A percentile compares a stretch with the other conserved stretches of the same genome.
Evolutionary conservation across 2,113 vertebrate genomes (phyloP).

Genomic region (Pomatostomus ruficeps): DNA sequence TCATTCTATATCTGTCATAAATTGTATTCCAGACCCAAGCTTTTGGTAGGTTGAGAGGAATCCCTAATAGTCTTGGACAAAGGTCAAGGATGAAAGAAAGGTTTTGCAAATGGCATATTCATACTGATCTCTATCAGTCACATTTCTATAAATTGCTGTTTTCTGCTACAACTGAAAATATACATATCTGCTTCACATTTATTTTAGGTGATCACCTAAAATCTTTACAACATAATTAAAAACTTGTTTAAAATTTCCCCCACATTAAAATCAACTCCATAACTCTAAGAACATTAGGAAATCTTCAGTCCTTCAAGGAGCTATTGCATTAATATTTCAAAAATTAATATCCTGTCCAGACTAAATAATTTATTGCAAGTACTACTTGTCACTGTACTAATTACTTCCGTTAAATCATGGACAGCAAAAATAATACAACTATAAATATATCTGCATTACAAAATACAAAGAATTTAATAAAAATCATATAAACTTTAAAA

Average conservation of each 20-base stretch:
- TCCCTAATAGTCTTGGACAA: neutral
- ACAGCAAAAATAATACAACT: neutral
- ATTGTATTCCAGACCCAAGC: neutral
- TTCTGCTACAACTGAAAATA: neutral
- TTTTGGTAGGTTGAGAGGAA: neutral
- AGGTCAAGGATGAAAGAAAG: neutral
- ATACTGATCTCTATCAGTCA: neutral
- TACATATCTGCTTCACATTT: neutral
- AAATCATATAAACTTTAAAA: neutral
- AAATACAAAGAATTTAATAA: neutral
- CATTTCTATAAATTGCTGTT: neutral
- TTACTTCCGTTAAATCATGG: neutral
- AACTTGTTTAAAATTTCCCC: neutral
- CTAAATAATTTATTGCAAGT: slow-evolving; percentile 19
- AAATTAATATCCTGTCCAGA: neutral
- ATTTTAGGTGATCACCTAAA: neutral
- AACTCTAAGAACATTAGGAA: neutral
- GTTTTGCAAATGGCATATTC: neutral
- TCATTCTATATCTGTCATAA: neutral
- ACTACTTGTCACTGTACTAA: neutral
- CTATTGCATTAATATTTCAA: neutral
- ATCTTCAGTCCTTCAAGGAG: neutral
- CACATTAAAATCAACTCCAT: neutral
- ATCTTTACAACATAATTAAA: neutral
- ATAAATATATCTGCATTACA: neutral